These are phyloP conservation scores for Megaceryle torquata DNA, from an alignment of 2,113 vertebrate genomes.

Conservation along the genomic window DNA sequence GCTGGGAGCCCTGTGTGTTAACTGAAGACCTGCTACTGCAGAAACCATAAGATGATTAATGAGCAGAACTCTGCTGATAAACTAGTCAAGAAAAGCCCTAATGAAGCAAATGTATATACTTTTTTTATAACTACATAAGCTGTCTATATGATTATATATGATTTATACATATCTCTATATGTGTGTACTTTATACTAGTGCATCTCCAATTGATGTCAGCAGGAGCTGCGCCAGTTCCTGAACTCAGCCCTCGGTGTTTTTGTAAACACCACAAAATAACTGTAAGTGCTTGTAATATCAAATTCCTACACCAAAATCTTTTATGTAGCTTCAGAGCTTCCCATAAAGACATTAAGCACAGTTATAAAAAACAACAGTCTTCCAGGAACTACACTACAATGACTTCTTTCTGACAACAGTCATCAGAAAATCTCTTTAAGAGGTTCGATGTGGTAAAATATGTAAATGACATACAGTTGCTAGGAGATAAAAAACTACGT, in stretches of 20 bases:
- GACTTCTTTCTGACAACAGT: not conserved
- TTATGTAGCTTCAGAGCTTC: not conserved
- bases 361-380: slow-evolving; percentile 24
- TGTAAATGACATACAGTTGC: slow-evolving; percentile 46
- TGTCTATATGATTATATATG: not conserved
- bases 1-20: not conserved
- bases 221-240: not conserved
- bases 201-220: not conserved
- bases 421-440: slow-evolving; percentile 26
- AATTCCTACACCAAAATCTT: not conserved
- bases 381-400: slow-evolving; percentile 27
- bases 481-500: slow-evolving; percentile 37
- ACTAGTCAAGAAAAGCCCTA: not conserved
- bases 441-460: slow-evolving; percentile 8
- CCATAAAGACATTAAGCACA: not conserved
- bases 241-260: not conserved
- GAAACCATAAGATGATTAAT: not conserved
- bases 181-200: not conserved
- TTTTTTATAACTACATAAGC: not conserved
- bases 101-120: not conserved
- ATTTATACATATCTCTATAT: too few species aligned
- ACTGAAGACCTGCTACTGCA: not conserved
- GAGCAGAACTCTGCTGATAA: not conserved
- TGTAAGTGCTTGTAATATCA: not conserved
- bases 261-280: not conserved